A percentile compares a stretch with the other conserved stretches of the same genome.
These are phyloP conservation scores for Macropus fuliginosus DNA, from an alignment of 2,797 vertebrate species.

Conservation along the genomic window DNA sequence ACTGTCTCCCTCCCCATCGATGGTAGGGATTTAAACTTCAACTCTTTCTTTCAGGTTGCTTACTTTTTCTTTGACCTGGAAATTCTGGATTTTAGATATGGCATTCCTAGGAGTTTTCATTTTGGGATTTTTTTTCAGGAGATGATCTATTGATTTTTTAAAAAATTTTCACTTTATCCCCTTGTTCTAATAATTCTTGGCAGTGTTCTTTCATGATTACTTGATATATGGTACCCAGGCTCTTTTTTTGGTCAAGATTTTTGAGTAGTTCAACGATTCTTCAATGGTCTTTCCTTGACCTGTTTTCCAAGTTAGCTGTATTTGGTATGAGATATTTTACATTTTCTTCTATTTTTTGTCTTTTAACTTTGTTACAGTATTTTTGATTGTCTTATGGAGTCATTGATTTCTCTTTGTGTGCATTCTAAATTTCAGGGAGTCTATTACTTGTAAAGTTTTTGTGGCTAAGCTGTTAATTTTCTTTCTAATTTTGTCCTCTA, in stretches of 20 bases:
- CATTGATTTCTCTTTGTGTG: neutral
- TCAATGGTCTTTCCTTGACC: neutral
- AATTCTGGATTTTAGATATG: neutral
- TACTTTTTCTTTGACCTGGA: neutral
- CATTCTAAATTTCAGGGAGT: neutral
- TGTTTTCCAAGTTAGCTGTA: neutral
- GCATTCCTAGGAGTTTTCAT: neutral
- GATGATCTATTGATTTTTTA: neutral
- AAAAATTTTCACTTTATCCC: neutral
- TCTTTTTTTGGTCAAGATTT: neutral
- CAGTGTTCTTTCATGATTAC: neutral
- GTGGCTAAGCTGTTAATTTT: neutral
- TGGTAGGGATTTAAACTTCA: neutral
- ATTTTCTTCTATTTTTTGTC: neutral
- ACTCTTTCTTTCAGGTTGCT: neutral
- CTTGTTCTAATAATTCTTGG: neutral
- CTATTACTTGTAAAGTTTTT: neutral
- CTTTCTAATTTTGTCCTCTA: neutral
- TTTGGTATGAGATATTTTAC: neutral
- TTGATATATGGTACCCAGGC: neutral
- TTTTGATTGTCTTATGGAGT: neutral
- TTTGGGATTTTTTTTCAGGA: neutral
- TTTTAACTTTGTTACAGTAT: neutral
- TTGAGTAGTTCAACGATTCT: neutral
- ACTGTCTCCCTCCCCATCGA: too few species aligned